Base-by-base conservation (phyloP, 2,888 invertebrate species). In the Apodemia zela region DNA sequence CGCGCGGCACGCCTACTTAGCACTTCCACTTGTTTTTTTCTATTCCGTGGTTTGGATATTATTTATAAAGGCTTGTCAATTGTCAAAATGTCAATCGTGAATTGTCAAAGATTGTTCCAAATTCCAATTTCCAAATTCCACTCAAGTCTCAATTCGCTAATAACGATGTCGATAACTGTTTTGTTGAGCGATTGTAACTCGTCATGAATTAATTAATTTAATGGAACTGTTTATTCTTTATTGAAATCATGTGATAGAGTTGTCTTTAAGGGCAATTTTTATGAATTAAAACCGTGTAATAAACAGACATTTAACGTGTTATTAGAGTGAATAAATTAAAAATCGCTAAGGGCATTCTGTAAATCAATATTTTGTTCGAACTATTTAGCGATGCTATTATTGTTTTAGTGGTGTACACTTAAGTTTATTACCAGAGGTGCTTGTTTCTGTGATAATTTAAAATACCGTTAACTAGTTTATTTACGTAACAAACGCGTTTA, bases 191-290 rank as follows among this genome's bases (percentile, higher is more conserved):
- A 42, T 29, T n/a, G 38, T 68, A 74, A 73, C 51, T 57, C 29
- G 11, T 58, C 11, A 47, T 59, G 60, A 62, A 57, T 54, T 62
- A 62, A 33, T 54, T 62, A 59, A 33, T 62, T 73, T 70, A 74
- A 73, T 73, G 74, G 72, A 75, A 74, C 71, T 75, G 73, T 77
- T 73, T 74, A 75, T 68, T 71, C 67, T 71, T 69, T 78, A 79
- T 79, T 75, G 76, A 61, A 73, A 80, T 79, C 77, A 81, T 82
- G 75, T 72, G 72, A 76, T 71, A 72, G 69, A 64, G 70, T 68
- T 72, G 42, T 17, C 73, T 72, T 74, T 70, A 70, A 73, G 74
- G 68, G 72, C 65, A 72, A 42, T 51, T 65, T 65, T 61, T 61
- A 35, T 66, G 61, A 66, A 65, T 62, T 64, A 64, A 61, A 64